These are phyloP conservation scores for Balearica regulorum DNA, from an alignment of 2,797 vertebrate species.

Conservation along the genomic window DNA sequence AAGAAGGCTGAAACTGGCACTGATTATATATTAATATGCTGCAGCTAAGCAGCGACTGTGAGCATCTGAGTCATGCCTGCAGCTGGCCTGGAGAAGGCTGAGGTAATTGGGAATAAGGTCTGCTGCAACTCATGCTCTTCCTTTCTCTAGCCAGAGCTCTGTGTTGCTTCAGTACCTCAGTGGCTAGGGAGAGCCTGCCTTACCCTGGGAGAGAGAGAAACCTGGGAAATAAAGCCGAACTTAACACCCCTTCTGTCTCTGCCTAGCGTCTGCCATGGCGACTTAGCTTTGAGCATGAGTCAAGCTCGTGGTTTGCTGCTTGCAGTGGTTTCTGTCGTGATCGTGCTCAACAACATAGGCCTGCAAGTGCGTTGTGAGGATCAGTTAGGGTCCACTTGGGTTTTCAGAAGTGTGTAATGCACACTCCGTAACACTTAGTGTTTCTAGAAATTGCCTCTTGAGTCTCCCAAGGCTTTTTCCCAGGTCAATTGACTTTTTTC, in stretches of 20 bases:
- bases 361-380: background rate
- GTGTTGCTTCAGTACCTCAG: background rate
- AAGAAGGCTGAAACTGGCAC: background rate
- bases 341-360: accelerated
- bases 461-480: background rate
- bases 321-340: background rate
- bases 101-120: background rate
- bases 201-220: background rate
- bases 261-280: background rate
- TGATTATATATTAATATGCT: background rate
- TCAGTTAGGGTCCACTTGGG: background rate
- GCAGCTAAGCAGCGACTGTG: background rate
- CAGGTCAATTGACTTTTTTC: background rate
- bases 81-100: background rate
- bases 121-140: background rate
- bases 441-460: background rate
- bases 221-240: background rate
- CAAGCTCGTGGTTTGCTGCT: background rate
- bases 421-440: background rate
- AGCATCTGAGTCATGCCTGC: constrained; percentile 24
- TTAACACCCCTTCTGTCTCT: background rate
- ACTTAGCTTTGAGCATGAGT: background rate
- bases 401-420: background rate
- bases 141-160: background rate
- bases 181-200: background rate